Evolutionary conservation across 2,797 vertebrate species (phyloP).

Genomic region (Anolis apletophallus): DNA sequence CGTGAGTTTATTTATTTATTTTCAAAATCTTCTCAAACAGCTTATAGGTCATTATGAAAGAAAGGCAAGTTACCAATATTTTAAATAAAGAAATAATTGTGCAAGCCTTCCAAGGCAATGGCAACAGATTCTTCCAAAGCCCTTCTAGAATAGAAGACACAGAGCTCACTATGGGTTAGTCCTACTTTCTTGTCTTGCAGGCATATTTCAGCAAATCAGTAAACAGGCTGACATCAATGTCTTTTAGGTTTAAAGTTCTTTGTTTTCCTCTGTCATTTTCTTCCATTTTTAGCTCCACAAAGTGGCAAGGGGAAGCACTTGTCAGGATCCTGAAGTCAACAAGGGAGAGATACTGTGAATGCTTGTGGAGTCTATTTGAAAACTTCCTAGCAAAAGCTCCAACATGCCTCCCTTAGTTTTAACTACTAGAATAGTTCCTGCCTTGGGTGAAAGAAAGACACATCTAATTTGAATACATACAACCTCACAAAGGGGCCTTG

Average conservation of each 20-base stretch:
- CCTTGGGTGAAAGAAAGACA: not conserved
- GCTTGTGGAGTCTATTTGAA: not conserved
- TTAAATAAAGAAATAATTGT: not conserved
- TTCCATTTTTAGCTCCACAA: not conserved
- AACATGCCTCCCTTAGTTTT: not conserved
- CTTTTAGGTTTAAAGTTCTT: not conserved
- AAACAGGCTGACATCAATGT: conserved; percentile 58
- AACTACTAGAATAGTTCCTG: not conserved
- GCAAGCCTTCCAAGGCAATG: not conserved
- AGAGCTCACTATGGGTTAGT: no score
- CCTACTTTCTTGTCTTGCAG: not conserved
- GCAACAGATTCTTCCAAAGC: not conserved
- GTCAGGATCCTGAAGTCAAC: not conserved
- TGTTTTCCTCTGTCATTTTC: not conserved
- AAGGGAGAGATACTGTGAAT: not conserved
- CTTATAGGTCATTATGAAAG: not conserved
- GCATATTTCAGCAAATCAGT: conserved; percentile 35
- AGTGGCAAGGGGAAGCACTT: not conserved
- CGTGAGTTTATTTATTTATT: no score
- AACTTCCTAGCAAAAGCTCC: not conserved
- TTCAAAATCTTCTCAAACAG: not conserved
- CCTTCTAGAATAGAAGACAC: not conserved
- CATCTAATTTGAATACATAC: not conserved
- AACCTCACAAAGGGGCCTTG: not conserved
- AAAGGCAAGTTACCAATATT: not conserved